A percentile compares a stretch with the other conserved stretches of the same genome.
Evolutionary conservation across 2,797 vertebrate species (phyloP).

Genomic region (Spinibarbus caldwelli): DNA sequence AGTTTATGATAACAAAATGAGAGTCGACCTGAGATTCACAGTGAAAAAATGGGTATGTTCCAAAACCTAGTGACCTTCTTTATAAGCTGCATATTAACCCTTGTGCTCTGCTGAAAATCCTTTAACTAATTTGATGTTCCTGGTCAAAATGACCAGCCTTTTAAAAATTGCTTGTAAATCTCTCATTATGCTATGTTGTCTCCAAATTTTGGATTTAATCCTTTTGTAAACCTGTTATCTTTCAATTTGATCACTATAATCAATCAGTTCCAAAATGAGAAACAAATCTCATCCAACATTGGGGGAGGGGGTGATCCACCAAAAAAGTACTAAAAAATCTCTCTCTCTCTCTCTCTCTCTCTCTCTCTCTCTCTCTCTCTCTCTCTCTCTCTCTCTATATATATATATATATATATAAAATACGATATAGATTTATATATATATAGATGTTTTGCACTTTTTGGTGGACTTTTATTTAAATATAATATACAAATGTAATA

Average conservation of each 20-base stretch:
- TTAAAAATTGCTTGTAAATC: not conserved
- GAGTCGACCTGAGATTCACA: slow-evolving; percentile 8
- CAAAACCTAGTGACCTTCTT: not conserved
- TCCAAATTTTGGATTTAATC: not conserved
- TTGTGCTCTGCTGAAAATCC: not conserved
- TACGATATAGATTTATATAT: too few species aligned
- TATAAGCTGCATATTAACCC: not conserved
- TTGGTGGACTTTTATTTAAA: too few species aligned
- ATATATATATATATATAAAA: too few species aligned
- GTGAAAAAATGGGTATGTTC: not conserved
- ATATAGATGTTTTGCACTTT: too few species aligned
- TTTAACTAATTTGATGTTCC: not conserved
- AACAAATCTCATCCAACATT: too few species aligned
- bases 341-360: too few species aligned
- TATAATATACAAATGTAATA: too few species aligned
- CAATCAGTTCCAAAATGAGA: too few species aligned
- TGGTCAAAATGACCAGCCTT: not conserved
- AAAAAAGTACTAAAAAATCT: too few species aligned
- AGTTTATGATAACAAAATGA: slow-evolving; percentile 73
- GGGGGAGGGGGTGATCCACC: too few species aligned
- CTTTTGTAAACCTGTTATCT: not conserved
- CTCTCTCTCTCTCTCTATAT: too few species aligned
- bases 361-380: too few species aligned
- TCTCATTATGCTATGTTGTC: not conserved
- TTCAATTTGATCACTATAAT: not conserved